A percentile compares a stretch with the other conserved stretches of the same genome.
These are phyloP conservation scores for Drosophila lacteicornis DNA, from an alignment of 1,140 invertebrate species.

Conservation along the genomic window DNA sequence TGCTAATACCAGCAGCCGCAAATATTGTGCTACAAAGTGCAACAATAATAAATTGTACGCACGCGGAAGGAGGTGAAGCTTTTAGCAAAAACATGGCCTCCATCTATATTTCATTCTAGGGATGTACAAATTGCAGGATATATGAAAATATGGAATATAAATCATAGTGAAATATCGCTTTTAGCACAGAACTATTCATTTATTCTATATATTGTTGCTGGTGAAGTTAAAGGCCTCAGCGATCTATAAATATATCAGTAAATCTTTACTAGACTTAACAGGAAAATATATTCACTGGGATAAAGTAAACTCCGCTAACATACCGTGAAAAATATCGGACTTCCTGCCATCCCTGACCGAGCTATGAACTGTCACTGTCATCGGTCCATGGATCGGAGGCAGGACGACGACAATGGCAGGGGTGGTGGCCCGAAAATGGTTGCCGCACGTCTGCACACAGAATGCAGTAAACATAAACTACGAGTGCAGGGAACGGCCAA, in stretches of 20 bases:
- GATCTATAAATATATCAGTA: too few species aligned
- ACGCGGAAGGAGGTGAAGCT: slow-evolving; percentile 24
- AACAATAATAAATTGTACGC: slow-evolving; percentile 61
- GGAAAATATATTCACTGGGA: too few species aligned
- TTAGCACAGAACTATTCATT: not conserved
- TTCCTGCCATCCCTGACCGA: slow-evolving; percentile 16
- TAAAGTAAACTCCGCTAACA: too few species aligned
- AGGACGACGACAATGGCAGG: slow-evolving; percentile 23
- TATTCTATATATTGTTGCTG: too few species aligned
- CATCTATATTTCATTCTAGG: not conserved
- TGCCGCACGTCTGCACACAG: slow-evolving; percentile 64
- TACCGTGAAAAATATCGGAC: not conserved
- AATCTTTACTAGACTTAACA: too few species aligned
- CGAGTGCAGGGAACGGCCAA: slow-evolving; percentile 18
- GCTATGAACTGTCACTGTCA: slow-evolving; percentile 49
- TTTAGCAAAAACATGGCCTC: slow-evolving; percentile 32
- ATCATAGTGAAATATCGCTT: not conserved
- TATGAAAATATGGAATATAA: not conserved
- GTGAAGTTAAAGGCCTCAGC: too few species aligned
- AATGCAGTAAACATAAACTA: slow-evolving; percentile 75
- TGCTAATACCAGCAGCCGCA: slow-evolving; percentile 58
- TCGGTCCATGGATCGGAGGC: slow-evolving; percentile 19
- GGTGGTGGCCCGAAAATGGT: slow-evolving; percentile 52
- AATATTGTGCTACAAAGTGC: slow-evolving; percentile 62
- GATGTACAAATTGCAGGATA: slow-evolving; percentile 15